Base-by-base conservation (phyloP, 1,140 invertebrate species). In the Hermetia illucens region DNA sequence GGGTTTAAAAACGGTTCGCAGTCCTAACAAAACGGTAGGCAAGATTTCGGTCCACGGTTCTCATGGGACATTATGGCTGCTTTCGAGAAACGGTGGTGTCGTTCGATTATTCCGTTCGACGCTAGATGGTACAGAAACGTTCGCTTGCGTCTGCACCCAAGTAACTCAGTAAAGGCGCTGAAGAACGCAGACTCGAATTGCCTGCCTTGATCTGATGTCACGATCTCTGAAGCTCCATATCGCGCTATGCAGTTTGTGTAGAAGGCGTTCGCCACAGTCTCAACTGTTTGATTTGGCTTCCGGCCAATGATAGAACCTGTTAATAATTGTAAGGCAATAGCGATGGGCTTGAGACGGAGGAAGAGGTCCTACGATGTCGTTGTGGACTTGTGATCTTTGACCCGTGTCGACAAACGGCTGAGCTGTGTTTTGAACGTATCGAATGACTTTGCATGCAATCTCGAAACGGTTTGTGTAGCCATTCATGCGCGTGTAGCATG, bases 71-170 rank as follows among this genome's bases (percentile, higher is more conserved):
- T 48, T 22, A 62, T 21, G 8, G 57, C 38, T 9, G 47, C 31
- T 34, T 65, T 63, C n/a, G 65, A 36, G 17, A 44, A 38, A 8
- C 53, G 25, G 43, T 68, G 61, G 6, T 38, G 47, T 9, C 46
- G 27, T 39, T 61, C 55, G 0, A 53, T 40, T 34, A 40, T 44
- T 13, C 53, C 52, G 34, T 58, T 60, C 1, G 41, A 42, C 36
- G 54, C 46, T 0, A 53, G 50, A 21, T 60, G 55, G 34, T 59
- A 59, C 1, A 55, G 33, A 2, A 50, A 46, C 1, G 49, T 58
- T 1, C 42, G 24, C 13, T 42, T 21, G 12, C 42, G 43, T 5
- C 25, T 17, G 2, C 25, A 39, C 3, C 55, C 54, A 1, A 50
- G 15, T 1, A 51, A 3, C 13, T 15, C 13, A 1, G 29, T 9